Evolutionary conservation across 2,888 invertebrate species (phyloP).

Genomic region (Cephus pulcher): DNA sequence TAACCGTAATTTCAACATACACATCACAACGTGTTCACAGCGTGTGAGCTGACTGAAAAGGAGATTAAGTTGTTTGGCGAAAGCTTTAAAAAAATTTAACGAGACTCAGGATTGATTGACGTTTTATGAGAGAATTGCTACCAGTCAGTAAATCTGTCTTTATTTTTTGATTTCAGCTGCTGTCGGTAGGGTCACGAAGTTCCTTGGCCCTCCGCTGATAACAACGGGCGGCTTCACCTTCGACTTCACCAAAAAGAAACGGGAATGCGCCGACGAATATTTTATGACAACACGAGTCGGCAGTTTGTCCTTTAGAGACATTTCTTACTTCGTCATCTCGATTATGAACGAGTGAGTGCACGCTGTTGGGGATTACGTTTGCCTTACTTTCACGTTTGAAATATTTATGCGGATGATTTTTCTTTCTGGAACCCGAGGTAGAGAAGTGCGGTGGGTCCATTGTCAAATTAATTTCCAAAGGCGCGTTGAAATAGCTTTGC

Average conservation of each 20-base stretch:
- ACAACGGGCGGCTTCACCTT: conserved; percentile 85
- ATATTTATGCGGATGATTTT: background rate
- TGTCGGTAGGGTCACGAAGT: conserved; percentile 83
- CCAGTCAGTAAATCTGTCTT: background rate
- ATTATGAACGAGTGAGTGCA: conserved; percentile 76
- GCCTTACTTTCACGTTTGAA: background rate
- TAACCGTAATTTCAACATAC: background rate
- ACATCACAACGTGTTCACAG: no score
- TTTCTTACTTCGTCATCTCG: conserved; percentile 77
- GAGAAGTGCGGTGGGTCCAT: background rate
- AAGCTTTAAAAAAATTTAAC: background rate
- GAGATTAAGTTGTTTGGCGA: background rate
- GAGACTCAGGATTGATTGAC: background rate
- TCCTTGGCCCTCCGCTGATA: conserved; percentile 80
- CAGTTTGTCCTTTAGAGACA: conserved; percentile 77
- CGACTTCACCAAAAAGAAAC: conserved; percentile 82
- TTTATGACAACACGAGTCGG: conserved; percentile 84
- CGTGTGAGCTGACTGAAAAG: background rate
- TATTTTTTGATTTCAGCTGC: conserved; percentile 73
- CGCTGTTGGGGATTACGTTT: background rate
- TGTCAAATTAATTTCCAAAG: background rate
- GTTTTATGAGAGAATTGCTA: background rate
- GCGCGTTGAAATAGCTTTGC: background rate
- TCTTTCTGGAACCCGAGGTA: background rate
- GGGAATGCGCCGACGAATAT: conserved; percentile 78